Conservation (phyloP, 1,140 invertebrate species). For the Bombus huntii region DNA sequence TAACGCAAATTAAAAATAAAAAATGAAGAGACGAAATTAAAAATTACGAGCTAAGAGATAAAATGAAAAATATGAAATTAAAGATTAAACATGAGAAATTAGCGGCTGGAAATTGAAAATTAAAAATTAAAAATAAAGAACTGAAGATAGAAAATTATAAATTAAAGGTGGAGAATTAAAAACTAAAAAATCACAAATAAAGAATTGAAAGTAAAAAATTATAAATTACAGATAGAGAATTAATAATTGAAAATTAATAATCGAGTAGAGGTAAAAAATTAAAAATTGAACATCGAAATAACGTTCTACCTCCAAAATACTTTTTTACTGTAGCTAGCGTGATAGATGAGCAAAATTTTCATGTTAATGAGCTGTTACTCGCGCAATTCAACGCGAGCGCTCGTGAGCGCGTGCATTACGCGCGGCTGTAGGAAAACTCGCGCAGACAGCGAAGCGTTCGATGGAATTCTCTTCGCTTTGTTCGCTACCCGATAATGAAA, state of each 20-base stretch:
- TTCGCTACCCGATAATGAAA: slow-evolving; percentile 28
- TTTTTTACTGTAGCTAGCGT: not conserved
- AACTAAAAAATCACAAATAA: not conserved
- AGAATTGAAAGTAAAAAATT: not conserved
- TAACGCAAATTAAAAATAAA: no score
- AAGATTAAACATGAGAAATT: no score
- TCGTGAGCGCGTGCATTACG: slow-evolving; percentile 1
- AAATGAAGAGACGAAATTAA: no score
- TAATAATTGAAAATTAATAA: not conserved
- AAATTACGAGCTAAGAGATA: no score
- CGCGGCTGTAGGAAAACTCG: not conserved
- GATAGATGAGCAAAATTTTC: not conserved
- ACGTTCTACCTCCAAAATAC: not conserved
- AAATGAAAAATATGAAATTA: no score
- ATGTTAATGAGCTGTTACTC: not conserved
- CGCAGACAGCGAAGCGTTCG: not conserved
- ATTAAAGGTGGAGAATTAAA: not conserved
- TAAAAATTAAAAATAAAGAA: no score
- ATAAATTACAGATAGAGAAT: not conserved
- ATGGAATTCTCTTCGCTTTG: slow-evolving; percentile 22
- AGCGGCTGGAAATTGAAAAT: no score
- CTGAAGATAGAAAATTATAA: no score
- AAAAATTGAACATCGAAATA: not conserved
- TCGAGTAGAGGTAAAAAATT: not conserved
- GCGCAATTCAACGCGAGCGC: not conserved